Percentiles rank a stretch among this genome's conserved stretches.
Evolutionary conservation across 2,797 vertebrate species (phyloP).

Genomic region (Babyrousa celebensis): DNA sequence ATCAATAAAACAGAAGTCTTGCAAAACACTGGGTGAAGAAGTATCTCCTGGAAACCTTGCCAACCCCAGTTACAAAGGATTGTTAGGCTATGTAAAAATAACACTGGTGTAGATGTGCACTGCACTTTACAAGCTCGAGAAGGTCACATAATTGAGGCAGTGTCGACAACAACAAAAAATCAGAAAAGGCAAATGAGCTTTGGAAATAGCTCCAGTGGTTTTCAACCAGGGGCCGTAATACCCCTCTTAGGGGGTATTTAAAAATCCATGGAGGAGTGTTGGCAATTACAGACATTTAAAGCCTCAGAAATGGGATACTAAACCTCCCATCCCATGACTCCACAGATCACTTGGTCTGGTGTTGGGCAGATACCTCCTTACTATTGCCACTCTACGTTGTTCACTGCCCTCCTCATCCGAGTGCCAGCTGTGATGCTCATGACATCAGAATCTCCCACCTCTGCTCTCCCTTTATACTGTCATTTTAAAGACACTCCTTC

Average conservation of each 20-base stretch:
- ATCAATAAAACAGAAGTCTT: constrained; percentile 16
- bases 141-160: background rate
- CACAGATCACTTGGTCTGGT: background rate
- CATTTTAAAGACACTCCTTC: background rate
- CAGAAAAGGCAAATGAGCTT: constrained; percentile 17
- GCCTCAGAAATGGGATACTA: background rate
- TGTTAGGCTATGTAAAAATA: background rate
- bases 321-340: background rate
- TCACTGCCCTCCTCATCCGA: background rate
- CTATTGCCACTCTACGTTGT: background rate
- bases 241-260: background rate
- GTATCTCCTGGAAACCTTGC: background rate
- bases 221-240: background rate
- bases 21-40: background rate
- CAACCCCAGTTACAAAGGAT: constrained; percentile 1
- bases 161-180: background rate
- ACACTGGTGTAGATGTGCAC: background rate
- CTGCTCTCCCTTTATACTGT: background rate
- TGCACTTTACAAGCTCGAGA: constrained; percentile 6
- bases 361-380: background rate
- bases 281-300: background rate
- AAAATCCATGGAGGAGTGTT: background rate
- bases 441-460: background rate
- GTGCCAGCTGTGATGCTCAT: background rate
- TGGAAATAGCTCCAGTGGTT: background rate